Percentiles rank a stretch among this genome's conserved stretches.
Evolutionary conservation across 1,140 invertebrate species (phyloP).

Genomic region (Drosophila miranda): DNA sequence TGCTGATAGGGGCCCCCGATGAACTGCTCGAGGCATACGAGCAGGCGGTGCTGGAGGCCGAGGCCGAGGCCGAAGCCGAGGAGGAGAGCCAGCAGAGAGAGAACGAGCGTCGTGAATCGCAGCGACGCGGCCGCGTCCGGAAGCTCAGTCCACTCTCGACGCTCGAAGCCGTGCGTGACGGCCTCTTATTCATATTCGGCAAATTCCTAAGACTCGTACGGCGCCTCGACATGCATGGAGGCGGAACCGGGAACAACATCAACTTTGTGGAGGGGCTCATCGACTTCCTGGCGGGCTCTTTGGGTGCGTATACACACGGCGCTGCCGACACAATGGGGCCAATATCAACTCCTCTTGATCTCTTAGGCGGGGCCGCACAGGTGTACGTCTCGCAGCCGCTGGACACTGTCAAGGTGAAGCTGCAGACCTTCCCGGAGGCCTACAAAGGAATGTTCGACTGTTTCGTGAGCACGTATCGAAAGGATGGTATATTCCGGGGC

Average conservation of each 20-base stretch:
- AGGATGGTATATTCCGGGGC: conserved; percentile 90
- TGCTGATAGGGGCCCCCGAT: conserved; percentile 53
- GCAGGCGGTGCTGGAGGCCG: conserved; percentile 36
- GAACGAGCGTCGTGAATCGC: too few species aligned
- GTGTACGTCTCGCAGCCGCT: conserved; percentile 99
- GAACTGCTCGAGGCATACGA: conserved; percentile 60
- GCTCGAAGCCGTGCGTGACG: conserved; percentile 27
- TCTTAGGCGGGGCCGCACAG: conserved; percentile 92
- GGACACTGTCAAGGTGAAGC: conserved; percentile 99
- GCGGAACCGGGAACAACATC: conserved; percentile 60
- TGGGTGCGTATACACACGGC: conserved; percentile 29
- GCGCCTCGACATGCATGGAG: conserved; percentile 69
- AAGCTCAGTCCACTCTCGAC: conserved; percentile 20
- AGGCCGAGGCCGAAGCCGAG: too few species aligned
- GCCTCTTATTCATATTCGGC: conserved; percentile 54
- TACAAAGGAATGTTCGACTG: conserved; percentile 94
- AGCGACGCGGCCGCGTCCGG: too few species aligned
- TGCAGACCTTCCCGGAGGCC: conserved; percentile 97
- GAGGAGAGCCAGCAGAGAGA: not conserved
- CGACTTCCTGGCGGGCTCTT: conserved; percentile 67
- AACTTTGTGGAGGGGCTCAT: conserved; percentile 65
- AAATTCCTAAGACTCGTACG: conserved; percentile 49
- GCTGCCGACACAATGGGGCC: too few species aligned
- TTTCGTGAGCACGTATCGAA: conserved; percentile 89
- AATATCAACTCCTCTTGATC: not conserved